Evolutionary conservation across 2,113 vertebrate species (phyloP).

Genomic region (Bubo blakistoni): DNA sequence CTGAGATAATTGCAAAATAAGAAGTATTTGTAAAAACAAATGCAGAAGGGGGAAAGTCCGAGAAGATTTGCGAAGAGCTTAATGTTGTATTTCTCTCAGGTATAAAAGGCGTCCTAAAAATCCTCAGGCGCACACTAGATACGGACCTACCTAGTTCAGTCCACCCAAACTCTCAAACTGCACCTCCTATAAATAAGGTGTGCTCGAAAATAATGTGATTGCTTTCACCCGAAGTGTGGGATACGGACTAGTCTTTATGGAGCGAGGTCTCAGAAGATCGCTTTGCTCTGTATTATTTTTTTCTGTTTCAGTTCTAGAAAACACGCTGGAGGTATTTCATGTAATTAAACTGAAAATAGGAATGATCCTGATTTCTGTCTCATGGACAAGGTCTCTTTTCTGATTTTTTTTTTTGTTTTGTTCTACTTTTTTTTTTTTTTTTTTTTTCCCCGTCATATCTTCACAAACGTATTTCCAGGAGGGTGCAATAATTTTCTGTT

Average conservation of each 20-base stretch:
- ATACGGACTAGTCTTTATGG: background rate
- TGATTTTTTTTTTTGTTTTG: background rate
- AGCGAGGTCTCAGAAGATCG: background rate
- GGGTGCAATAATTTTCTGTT: background rate
- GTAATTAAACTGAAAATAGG: background rate
- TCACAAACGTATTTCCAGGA: background rate
- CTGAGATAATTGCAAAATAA: constrained; percentile 51
- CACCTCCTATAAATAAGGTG: background rate
- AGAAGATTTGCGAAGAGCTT: background rate
- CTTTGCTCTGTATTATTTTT: background rate
- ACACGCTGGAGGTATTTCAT: background rate
- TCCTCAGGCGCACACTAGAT: background rate
- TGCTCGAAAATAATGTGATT: background rate
- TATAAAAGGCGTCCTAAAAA: background rate
- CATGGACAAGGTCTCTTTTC: background rate
- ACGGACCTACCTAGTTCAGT: background rate
- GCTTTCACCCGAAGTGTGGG: background rate
- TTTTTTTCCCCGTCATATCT: background rate
- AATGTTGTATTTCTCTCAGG: background rate
- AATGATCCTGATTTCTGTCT: background rate
- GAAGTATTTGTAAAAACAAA: constrained; percentile 19
- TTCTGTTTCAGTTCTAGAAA: background rate
- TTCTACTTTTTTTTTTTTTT: background rate
- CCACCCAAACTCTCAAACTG: background rate
- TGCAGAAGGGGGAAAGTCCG: background rate